These are phyloP conservation scores for Dendrocincla tyrannina DNA, from an alignment of 2,797 vertebrate genomes.

Conservation along the genomic window DNA sequence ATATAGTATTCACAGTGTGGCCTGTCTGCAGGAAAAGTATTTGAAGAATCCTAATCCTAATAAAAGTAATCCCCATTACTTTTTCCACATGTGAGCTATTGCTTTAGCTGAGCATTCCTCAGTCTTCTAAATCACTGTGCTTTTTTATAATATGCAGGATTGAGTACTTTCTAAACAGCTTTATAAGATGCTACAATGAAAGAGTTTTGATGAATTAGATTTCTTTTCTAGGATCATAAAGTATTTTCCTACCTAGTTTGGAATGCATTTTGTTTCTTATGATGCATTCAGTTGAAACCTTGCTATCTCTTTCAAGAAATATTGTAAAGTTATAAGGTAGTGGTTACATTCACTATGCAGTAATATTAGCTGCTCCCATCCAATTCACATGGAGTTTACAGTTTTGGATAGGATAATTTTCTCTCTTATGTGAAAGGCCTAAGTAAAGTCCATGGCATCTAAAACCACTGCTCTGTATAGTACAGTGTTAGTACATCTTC, in stretches of 20 bases:
- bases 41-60: not conserved
- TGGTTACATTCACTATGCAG: constrained; percentile 2
- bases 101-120: not conserved
- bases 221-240: constrained; percentile 46
- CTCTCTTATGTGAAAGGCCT: not conserved
- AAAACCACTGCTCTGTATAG: not conserved
- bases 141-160: not conserved
- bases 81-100: not conserved
- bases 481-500: not conserved
- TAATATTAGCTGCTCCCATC: constrained; percentile 35
- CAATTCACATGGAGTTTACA: not conserved
- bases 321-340: not conserved
- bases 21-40: not conserved
- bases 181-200: constrained; percentile 7
- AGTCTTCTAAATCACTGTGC: not conserved
- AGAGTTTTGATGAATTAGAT: constrained; percentile 32
- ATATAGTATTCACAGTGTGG: not conserved
- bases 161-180: constrained; percentile 20
- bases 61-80: not conserved
- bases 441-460: not conserved
- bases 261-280: constrained; percentile 15
- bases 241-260: not conserved
- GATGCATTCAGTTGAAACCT: constrained; percentile 20
- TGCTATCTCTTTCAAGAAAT: constrained; percentile 28
- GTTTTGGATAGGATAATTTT: not conserved